Base-by-base conservation (phyloP, 2,113 vertebrate species). In the Colistium nudipinnis region DNA sequence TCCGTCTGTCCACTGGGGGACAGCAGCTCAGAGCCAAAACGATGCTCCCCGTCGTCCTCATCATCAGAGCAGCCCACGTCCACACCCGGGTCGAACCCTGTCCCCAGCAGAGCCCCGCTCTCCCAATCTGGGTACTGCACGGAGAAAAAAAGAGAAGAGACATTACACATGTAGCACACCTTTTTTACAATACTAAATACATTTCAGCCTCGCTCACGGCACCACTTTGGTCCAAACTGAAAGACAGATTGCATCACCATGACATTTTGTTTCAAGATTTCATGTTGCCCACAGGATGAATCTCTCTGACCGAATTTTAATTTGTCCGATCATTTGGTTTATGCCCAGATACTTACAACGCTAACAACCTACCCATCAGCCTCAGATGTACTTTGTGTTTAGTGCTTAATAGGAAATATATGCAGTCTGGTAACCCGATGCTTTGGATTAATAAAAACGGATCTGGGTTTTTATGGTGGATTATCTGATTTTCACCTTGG, bases 1-100 rank as follows among this genome's bases (percentile, higher is more conserved):
- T 97, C 96, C 0, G 94, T 96, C 90, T 97, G 96, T 19, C 96
- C 95, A 0, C 94, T 95, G 36, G 96, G 96, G 1, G 96, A 97
- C 24, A 96, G 91, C 31, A 96, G 88, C 86, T 97, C 96, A 0
- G 95, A 94, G 41, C 95, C 94, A 49, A 96, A 94, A 1, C 94
- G 92, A 22, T 88, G 93, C 0, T 96, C 94, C 1, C 93, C 90
- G 7, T 96, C 95, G 8, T 97, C 93, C 11, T 96, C 93, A 2
- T 96, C 95, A 1, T 96, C 95, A 0, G 95, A 96, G 84, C 92
- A 90, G 28, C 87, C 86, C 48, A 89, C 88, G 1, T 96, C 94
- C 54, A 95, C 81, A 2, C 92, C 92, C 0, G 91, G 90, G 43
- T 96, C 95, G 0, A 93, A 95, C 49, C 94, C 92, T 3, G 92